These are phyloP conservation scores for Pyrochroa serraticornis DNA, from an alignment of 2,888 invertebrate genomes.

Conservation along the genomic window DNA sequence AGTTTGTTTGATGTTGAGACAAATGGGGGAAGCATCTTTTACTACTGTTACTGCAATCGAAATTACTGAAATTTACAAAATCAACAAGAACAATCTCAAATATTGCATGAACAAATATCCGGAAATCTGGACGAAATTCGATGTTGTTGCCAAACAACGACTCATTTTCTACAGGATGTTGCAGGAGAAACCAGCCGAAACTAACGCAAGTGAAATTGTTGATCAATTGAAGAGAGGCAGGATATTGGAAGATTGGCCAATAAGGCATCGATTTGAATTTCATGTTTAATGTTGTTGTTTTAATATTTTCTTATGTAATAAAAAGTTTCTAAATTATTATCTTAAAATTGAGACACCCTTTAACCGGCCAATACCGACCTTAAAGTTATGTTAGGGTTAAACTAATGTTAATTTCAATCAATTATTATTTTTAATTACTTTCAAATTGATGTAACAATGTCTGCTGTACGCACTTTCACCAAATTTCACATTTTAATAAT, in stretches of 20 bases:
- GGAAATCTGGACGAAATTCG: conserved; percentile 52
- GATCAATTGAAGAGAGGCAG: conserved; percentile 31
- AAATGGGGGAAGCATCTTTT: conserved; percentile 28
- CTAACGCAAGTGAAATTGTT: conserved; percentile 26
- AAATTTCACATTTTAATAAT: too few species aligned
- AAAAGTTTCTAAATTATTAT: too few species aligned
- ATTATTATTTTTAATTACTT: too few species aligned
- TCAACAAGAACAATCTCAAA: conserved; percentile 41
- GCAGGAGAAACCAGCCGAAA: background rate
- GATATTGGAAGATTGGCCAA: conserved; percentile 32
- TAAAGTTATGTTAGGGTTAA: too few species aligned
- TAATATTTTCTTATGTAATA: too few species aligned
- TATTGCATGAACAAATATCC: conserved; percentile 47
- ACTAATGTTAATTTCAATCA: too few species aligned
- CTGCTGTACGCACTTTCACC: too few species aligned
- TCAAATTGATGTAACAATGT: too few species aligned
- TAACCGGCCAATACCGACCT: too few species aligned
- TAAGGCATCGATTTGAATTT: too few species aligned
- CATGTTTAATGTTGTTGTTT: too few species aligned
- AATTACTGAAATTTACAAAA: conserved; percentile 49
- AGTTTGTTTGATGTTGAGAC: conserved; percentile 41
- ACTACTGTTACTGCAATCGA: conserved; percentile 45
- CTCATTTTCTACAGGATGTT: background rate
- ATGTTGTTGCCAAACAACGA: conserved; percentile 45
- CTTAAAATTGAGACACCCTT: too few species aligned